A percentile compares a stretch with the other conserved stretches of the same genome.
These are phyloP conservation scores for Epirrhoe alternata DNA, from an alignment of 2,888 invertebrate species.

Conservation along the genomic window DNA sequence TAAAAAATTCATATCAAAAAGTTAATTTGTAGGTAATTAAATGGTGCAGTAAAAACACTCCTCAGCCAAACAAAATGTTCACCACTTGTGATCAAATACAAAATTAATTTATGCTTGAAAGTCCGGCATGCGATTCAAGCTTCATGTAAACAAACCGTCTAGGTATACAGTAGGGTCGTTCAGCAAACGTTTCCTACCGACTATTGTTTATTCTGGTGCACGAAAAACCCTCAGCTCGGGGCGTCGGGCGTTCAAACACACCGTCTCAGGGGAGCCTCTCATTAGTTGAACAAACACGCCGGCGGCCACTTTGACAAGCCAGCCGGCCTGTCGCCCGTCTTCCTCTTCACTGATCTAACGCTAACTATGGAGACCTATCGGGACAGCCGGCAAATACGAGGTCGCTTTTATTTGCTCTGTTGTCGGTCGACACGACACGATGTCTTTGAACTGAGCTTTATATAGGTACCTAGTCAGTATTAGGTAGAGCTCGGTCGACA, in stretches of 20 bases:
- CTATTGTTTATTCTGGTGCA: constrained; percentile 42
- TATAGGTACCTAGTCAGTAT: neutral
- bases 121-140: neutral
- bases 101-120: neutral
- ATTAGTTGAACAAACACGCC: constrained; percentile 84
- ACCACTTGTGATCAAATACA: neutral
- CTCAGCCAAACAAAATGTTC: neutral
- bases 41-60: no score
- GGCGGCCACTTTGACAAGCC: constrained; percentile 82
- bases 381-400: constrained; percentile 69
- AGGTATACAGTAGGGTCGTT: constrained; percentile 3
- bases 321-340: constrained; percentile 62
- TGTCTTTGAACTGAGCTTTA: constrained; percentile 49
- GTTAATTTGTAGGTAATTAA: no score
- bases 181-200: constrained; percentile 5
- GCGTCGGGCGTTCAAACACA: constrained; percentile 69
- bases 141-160: constrained; percentile 12
- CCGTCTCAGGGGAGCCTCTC: constrained; percentile 81
- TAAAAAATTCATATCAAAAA: no score
- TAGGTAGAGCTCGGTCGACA: no score
- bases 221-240: constrained; percentile 69
- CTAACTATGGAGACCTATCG: constrained; percentile 71
- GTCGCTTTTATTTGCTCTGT: constrained; percentile 61
- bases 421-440: constrained; percentile 49
- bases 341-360: constrained; percentile 77